Conservation (phyloP, 2,113 vertebrate genomes). For the Megaceryle torquata region DNA sequence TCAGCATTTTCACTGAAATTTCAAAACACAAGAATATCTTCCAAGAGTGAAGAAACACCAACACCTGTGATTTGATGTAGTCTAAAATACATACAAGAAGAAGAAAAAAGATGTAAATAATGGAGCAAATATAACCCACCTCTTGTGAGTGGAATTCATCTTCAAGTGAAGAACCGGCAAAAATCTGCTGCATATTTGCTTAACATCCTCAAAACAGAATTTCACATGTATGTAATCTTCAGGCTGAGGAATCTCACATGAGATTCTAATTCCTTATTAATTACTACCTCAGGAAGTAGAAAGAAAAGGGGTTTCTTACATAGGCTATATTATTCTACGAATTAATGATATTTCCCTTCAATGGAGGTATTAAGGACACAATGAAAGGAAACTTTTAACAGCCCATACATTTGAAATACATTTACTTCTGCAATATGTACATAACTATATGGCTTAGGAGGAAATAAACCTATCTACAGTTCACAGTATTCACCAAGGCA, state of each 20-base stretch:
- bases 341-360: not conserved
- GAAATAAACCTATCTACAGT: not conserved
- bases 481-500: not conserved
- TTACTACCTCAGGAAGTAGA: not conserved
- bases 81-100: not conserved
- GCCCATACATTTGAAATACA: not conserved
- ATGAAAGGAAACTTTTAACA: not conserved
- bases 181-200: not conserved
- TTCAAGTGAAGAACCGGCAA: not conserved
- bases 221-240: not conserved
- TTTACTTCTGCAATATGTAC: not conserved
- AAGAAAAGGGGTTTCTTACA: not conserved
- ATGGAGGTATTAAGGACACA: not conserved
- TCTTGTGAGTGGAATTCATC: not conserved
- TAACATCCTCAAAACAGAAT: not conserved
- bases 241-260: not conserved
- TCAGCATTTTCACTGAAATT: not conserved
- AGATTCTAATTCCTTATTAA: not conserved
- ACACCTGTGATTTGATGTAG: not conserved
- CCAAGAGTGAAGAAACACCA: not conserved
- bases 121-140: constrained; percentile 2
- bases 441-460: not conserved
- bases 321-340: not conserved
- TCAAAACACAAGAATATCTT: not conserved
- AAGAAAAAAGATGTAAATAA: not conserved